Conservation (phyloP, 2,888 invertebrate species). For the Hartigia nigra region DNA sequence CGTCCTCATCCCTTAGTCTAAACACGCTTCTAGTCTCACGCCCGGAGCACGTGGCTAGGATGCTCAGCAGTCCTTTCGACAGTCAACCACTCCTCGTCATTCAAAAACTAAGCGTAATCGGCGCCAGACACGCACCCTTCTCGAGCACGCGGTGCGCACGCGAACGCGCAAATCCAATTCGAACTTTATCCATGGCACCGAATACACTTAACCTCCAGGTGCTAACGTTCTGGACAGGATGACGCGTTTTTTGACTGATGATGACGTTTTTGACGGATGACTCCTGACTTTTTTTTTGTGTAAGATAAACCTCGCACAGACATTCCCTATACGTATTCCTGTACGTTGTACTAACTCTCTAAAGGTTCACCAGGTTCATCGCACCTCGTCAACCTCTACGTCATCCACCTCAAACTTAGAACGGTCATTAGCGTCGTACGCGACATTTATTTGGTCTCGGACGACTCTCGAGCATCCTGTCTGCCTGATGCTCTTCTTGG, state of each 20-base stretch:
- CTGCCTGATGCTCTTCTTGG: neutral
- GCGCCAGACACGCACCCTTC: neutral
- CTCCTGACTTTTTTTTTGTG: neutral
- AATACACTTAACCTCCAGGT: neutral
- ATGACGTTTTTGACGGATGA: neutral
- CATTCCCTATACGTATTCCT: neutral
- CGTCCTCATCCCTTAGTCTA: neutral
- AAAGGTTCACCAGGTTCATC: constrained; percentile 37
- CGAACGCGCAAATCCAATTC: neutral
- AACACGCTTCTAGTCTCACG: neutral
- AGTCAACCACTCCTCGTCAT: neutral
- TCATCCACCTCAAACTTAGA: constrained; percentile 51
- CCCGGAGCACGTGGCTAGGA: neutral
- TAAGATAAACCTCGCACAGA: neutral
- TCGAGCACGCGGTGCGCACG: neutral
- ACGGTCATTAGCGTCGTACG: constrained; percentile 52
- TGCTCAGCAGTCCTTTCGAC: neutral
- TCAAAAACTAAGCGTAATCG: neutral
- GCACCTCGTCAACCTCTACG: constrained; percentile 35
- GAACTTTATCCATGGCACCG: neutral
- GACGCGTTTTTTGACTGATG: neutral
- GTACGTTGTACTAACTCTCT: neutral
- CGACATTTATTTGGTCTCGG: constrained; percentile 38
- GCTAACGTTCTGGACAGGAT: neutral
- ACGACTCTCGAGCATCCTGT: neutral